Evolutionary conservation across 1,140 invertebrate species (phyloP).

Genomic region (Tyrophagus putrescentiae): DNA sequence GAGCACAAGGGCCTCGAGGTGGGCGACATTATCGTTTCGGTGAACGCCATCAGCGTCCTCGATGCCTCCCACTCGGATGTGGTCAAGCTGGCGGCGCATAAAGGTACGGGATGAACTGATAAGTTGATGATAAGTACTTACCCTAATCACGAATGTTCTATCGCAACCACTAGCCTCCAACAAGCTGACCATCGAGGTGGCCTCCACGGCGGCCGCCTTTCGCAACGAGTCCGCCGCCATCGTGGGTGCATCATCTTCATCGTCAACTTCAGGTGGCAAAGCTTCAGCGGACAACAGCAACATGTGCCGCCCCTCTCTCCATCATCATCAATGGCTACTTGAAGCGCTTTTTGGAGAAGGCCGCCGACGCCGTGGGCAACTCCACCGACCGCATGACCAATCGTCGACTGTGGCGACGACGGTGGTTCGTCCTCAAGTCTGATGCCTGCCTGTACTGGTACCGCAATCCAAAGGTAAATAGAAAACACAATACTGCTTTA

Average conservation of each 20-base stretch:
- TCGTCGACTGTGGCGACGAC: constrained; percentile 50
- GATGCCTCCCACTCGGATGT: constrained; percentile 86
- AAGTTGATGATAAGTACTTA: not conserved
- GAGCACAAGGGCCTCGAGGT: constrained; percentile 77
- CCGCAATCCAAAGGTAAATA: constrained; percentile 54
- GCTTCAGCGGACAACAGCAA: not conserved
- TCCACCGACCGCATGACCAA: not conserved
- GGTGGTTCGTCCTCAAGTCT: constrained; percentile 76
- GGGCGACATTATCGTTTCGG: constrained; percentile 79
- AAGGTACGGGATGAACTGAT: constrained; percentile 43
- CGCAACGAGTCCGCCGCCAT: not conserved
- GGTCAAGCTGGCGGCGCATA: constrained; percentile 78
- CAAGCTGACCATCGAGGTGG: constrained; percentile 7
- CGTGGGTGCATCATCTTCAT: too few relatives aligned
- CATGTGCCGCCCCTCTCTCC: not conserved
- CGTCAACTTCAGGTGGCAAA: too few relatives aligned
- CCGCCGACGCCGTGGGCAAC: not conserved
- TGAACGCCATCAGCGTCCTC: constrained; percentile 76
- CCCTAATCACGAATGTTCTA: not conserved
- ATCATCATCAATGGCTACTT: constrained; percentile 32
- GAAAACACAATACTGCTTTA: not conserved
- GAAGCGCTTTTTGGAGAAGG: constrained; percentile 18
- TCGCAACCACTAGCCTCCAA: not conserved
- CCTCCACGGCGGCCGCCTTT: constrained; percentile 3
- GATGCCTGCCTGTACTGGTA: constrained; percentile 92